phyloP scores from a whole-genome alignment of 2,113 vertebrate genomes.

The Coturnix japonica region DNA sequence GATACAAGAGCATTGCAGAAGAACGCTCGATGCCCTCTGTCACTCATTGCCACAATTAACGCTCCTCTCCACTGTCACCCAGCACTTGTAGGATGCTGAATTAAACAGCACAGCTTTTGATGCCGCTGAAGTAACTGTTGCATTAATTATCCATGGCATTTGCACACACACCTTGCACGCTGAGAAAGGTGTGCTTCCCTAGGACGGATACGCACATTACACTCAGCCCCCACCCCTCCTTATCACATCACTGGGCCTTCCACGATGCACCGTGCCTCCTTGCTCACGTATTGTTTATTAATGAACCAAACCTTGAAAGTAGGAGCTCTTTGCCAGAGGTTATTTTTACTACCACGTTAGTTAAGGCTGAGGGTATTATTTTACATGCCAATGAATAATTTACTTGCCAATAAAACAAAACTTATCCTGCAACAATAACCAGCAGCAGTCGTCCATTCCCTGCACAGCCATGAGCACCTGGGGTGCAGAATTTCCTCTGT shows the following conservation, averaged over 20 bases:
- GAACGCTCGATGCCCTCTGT: conserved; percentile 53
- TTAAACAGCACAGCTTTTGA: conserved; percentile 63
- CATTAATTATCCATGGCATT: conserved; percentile 60
- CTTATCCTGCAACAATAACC: background rate
- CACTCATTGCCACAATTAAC: conserved; percentile 16
- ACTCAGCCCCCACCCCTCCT: background rate
- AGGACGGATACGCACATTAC: background rate
- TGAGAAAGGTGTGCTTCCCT: background rate
- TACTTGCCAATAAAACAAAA: conserved; percentile 28
- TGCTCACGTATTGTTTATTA: background rate
- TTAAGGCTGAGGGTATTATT: conserved; percentile 49
- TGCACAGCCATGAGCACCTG: fast-evolving
- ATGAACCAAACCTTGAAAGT: conserved; percentile 4
- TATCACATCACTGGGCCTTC: background rate
- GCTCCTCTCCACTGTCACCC: conserved; percentile 44
- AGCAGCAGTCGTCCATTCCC: background rate
- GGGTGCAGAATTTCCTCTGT: background rate
- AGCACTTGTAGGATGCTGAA: background rate
- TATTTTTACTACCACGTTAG: conserved; percentile 34
- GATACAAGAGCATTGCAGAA: background rate
- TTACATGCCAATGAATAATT: conserved; percentile 60
- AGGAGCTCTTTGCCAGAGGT: conserved; percentile 31
- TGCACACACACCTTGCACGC: background rate
- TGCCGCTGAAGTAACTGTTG: conserved; percentile 49
- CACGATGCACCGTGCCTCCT: background rate